These are phyloP conservation scores for Apteryx owenii DNA, from an alignment of 2,113 vertebrate species.

Conservation along the genomic window DNA sequence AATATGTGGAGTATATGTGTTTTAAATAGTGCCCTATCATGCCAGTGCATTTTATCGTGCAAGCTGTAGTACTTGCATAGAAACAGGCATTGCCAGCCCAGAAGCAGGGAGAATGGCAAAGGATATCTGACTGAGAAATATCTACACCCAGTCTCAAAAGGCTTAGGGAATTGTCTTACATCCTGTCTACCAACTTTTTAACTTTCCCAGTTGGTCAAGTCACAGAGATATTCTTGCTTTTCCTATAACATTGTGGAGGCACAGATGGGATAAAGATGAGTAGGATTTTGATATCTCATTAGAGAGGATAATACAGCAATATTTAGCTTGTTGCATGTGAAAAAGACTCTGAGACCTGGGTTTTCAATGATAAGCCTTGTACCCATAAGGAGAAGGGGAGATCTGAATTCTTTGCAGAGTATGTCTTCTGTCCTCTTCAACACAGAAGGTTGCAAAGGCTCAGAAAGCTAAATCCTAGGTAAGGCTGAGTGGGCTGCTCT, in stretches of 20 bases:
- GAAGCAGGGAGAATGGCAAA: background rate
- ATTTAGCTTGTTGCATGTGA: background rate
- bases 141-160: background rate
- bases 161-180: background rate
- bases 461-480: background rate
- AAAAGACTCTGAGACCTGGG: background rate
- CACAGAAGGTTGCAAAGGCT: background rate
- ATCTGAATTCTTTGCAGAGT: background rate
- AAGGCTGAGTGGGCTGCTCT: background rate
- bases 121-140: background rate
- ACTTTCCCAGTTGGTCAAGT: background rate
- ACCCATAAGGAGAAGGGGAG: background rate
- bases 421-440: background rate
- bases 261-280: background rate
- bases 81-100: background rate
- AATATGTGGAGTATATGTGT: background rate
- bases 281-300: background rate
- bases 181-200: background rate
- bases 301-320: accelerated
- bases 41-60: background rate
- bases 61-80: background rate
- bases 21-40: background rate
- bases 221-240: background rate
- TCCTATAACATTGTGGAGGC: background rate
- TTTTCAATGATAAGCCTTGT: background rate